Percentiles rank a stretch among this genome's conserved stretches.
Evolutionary conservation across 2,888 invertebrate species (phyloP).

Genomic region (Melolontha melolontha): DNA sequence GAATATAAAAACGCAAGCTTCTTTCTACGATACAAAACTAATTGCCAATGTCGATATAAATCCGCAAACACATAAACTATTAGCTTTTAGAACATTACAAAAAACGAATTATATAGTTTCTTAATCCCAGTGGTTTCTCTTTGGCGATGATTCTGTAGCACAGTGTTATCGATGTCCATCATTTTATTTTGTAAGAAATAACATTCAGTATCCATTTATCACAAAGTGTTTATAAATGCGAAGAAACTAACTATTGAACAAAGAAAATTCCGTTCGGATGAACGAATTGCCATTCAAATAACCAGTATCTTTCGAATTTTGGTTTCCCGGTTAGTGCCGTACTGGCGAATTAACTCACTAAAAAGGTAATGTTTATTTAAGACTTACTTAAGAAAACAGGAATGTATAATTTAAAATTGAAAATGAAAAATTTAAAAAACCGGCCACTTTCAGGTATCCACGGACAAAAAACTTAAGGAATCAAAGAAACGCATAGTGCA

Average conservation of each 20-base stretch:
- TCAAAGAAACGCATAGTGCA: slow-evolving; percentile 42
- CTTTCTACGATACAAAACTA: slow-evolving; percentile 52
- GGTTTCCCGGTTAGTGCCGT: slow-evolving; percentile 54
- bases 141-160: slow-evolving; percentile 85
- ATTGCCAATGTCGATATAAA: slow-evolving; percentile 58
- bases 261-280: slow-evolving; percentile 18
- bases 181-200: slow-evolving; percentile 67
- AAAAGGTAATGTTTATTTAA: slow-evolving; percentile 3
- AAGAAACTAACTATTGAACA: slow-evolving; percentile 1
- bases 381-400: slow-evolving; percentile 13
- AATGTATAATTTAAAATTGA: slow-evolving; percentile 11
- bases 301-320: slow-evolving; percentile 33
- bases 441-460: slow-evolving; percentile 40
- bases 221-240: slow-evolving; percentile 48
- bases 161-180: slow-evolving; percentile 79
- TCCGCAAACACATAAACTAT: slow-evolving; percentile 47
- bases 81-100: slow-evolving; percentile 82
- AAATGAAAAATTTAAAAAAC: slow-evolving; percentile 8
- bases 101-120: slow-evolving; percentile 88
- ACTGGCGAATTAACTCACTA: slow-evolving; percentile 57
- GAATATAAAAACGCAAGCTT: slow-evolving; percentile 27
- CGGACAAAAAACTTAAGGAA: slow-evolving; percentile 22
- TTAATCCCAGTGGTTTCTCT: slow-evolving; percentile 87
- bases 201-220: slow-evolving; percentile 66
- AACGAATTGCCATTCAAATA: slow-evolving; percentile 3